Evolutionary conservation across 2,797 vertebrate genomes (phyloP), one percentile per base, ranked within the genome.

Genomic region (Pogonophryne albipinna): DNA sequence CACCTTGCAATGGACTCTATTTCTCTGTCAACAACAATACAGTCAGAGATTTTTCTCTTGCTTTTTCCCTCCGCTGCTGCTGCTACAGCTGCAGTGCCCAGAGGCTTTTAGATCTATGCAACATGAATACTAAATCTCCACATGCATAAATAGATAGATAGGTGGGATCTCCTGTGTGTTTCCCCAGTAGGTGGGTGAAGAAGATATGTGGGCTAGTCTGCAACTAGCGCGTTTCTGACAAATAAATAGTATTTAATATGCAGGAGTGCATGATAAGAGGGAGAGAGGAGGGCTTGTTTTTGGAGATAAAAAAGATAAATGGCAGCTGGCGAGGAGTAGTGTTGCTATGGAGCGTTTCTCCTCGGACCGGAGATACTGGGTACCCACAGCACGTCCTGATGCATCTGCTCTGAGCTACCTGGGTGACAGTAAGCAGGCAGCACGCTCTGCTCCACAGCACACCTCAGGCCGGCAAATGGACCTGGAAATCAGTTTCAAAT

Each of bases 101-200:
- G 68, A 87, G 23, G 51, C 80, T 78, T 73, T 70, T 71, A 83
- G 74, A 78, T 67, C 47, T 19, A 57, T 14, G 76, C 77, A 61
- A 57, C 65, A 71, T 81, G 79, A 91, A 94, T 87, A 87, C 85
- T 65, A 77, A 91, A 59, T 58, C 83, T 61, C 76, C 70, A 12
- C 41, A 55, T 47, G 50, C 76, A 63, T 27, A 52, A 31, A 52
- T 51, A 62, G 57, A 66, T 3, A 14, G 41, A 70, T 47, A 55
- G 14, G 44, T 71, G 78, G 76, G 76, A 78, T 84, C 64, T 71
- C 80, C 64, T 16, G 62, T 66, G 83, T 71, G 64, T 69, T 62
- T 65, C 49, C 41, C 68, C 49, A 27, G 47, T 51, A 23, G 17
- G 17, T 69, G 76, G 49, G 65, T 59, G 47, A 55, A 52, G 31